Base-by-base conservation (phyloP, 2,888 invertebrate species). In the Limnephilus marmoratus region DNA sequence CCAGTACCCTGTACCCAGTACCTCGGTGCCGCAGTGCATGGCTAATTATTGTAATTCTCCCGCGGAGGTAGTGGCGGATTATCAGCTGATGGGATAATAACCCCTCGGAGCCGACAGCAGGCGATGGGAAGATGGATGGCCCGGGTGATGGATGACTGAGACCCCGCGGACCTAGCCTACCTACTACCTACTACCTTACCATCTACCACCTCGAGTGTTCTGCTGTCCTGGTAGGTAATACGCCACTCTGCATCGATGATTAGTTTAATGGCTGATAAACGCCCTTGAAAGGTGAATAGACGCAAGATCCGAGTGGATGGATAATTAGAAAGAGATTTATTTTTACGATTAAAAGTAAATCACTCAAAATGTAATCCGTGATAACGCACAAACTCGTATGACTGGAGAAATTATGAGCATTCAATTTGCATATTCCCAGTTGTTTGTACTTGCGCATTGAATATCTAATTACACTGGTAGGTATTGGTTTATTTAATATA, bases 111-210 rank as follows among this genome's bases (percentile, higher is more conserved):
- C 91, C 82, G 92, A 91, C 92, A 92, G 92, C 86, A 90, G 91
- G 89, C 90, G 92, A 90, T 92, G 92, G 92, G 86, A 93, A 93
- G 93, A 93, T 91, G 93, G 93, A 93, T 93, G 93, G 82, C 91
- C 92, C n/a, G 85, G 81, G 80, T 93, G 93, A 93, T 93, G 92
- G 93, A 93, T 93, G 92, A 91, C 87, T 92, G 91, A 53, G 87
- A 68, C 34, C 49, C 83, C 49, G 68, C 37, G 68, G 82, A 90
- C 85, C 90, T 83, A 24, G n/a, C 31, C n/a, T 89, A 29, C 86
- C 92, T 93, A 93, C 68, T 15, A 15, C 49, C 49, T 49, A 49
- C 49, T 15, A 18, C 68, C 24, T 24, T 13, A 18, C 24, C n/a
- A 68, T n/a, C 68, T n/a, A 68, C 68, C 68, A n/a, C 68, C 68